These are phyloP conservation scores for Meandrina meandrites DNA, from an alignment of 92 coral and sea anemone genomes.

Conservation along the genomic window DNA sequence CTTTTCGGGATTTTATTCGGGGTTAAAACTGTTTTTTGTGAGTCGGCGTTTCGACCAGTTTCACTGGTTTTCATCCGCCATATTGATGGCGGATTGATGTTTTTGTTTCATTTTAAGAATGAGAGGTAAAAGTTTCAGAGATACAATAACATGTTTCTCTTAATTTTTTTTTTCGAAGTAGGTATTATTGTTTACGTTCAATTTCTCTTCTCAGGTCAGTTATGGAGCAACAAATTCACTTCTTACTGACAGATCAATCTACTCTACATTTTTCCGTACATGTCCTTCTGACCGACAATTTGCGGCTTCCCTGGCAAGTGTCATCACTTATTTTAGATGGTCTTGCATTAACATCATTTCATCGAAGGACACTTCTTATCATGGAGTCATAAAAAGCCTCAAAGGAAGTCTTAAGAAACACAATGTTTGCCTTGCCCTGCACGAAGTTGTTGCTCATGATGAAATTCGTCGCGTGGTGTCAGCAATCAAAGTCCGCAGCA, in stretches of 20 bases:
- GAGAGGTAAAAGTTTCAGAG: too few relatives aligned
- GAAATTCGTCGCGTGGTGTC: slow-evolving; percentile 11
- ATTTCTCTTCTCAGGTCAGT: slow-evolving; percentile 36
- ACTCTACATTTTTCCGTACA: slow-evolving; percentile 63
- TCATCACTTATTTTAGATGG: slow-evolving; percentile 68
- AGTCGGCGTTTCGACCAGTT: too few relatives aligned
- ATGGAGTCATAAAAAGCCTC: slow-evolving; percentile 43
- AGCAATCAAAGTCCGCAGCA: slow-evolving; percentile 6
- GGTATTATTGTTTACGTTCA: neutral
- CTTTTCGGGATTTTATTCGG: too few relatives aligned
- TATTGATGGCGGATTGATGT: too few relatives aligned
- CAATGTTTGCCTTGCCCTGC: slow-evolving; percentile 65
- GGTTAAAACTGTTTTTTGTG: too few relatives aligned
- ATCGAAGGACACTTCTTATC: slow-evolving; percentile 60
- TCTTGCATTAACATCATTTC: slow-evolving; percentile 70
- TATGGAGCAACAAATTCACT: slow-evolving; percentile 48
- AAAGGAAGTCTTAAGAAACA: slow-evolving; percentile 58
- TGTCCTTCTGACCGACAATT: slow-evolving; percentile 67
- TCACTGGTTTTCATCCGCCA: too few relatives aligned
- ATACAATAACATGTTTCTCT: too few relatives aligned
- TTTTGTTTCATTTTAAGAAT: too few relatives aligned
- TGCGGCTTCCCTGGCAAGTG: slow-evolving; percentile 62
- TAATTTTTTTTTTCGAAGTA: too few relatives aligned
- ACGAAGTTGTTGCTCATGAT: slow-evolving; percentile 19
- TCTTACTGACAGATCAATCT: slow-evolving; percentile 51